Base-by-base conservation (phyloP, 2,888 invertebrate species). In the Tortrix viridana region DNA sequence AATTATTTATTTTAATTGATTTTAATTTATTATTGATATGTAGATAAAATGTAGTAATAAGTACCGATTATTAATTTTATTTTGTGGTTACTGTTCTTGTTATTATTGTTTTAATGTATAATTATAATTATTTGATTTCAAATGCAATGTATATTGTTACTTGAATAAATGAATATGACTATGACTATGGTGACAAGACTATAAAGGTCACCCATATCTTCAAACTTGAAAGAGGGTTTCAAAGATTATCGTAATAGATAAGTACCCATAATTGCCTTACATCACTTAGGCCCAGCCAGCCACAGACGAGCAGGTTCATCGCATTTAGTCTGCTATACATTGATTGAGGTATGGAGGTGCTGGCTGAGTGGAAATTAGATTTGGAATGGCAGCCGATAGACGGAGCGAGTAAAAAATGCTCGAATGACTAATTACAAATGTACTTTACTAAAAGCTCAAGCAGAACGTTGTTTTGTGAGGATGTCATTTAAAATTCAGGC, bases 251-350 rank as follows among this genome's bases (percentile, higher is more conserved):
- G 80, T 82, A 79, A 84, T 77, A 71, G 77, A 71, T 73, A 32
- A 32, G 32, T 32, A n/a, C n/a, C n/a, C n/a, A n/a, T n/a, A 74
- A 78, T 86, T 85, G 85, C 85, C 87, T 87, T 72, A 83, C 76
- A 86, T 88, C 74, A 76, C 67, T 73, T 69, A 65, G 68, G 69
- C 62, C 66, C 67, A 71, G 77, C 71, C 71, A 63, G 71, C 68
- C 68, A 68, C 69, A 72, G 64, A 66, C 66, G 67, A 71, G 65
- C 65, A 71, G 66, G 72, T 77, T 80, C 57, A 68, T 48, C 59
- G 59, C 68, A 50, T 53, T 53, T 53, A 41, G 53, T 22, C 53
- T 16, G 41, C 9, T 53, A 49, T 49, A 49, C 32, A 5, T 49
- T 7, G 32, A 5, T 49, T 7, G 32, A 16, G 48, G n/a, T 47